Evolutionary conservation across 2,888 invertebrate genomes (phyloP), one percentile per base, ranked within the genome.

Genomic region (Schizotus pectinicornis): DNA sequence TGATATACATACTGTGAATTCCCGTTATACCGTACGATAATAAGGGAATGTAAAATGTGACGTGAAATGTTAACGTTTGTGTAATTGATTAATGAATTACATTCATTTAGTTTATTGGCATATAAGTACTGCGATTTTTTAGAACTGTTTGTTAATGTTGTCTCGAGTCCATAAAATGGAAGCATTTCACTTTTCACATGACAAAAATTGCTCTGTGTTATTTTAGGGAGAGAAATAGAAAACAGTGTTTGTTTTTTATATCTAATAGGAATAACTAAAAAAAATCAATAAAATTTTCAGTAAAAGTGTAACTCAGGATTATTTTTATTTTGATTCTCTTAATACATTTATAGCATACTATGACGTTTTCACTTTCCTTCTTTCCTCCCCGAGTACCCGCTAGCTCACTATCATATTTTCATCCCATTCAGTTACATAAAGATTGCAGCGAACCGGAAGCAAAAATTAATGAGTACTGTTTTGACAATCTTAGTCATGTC

Each of bases 161-260:
- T 56, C 36, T 61, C 54, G 32, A 55, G 56, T 71, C 74, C 70
- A 74, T 76, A 72, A 74, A 77, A 75, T 77, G 71, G 74, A 76
- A 73, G 76, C 78, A 73, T 71, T 75, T 76, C 72, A 75, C 71
- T 73, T 77, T 72, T 79, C 77, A 80, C 77, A 36, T 50, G 39
- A 56, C 55, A 64, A 59, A 68, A 70, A 70, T 77, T 81, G 82
- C 82, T 82, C 82, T 83, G 82, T 82, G 80, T 83, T 83, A 81
- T 81, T 70, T 69, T 73, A 73, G 74, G 72, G 82, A 81, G 77
- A 81, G 79, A 75, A 75, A 75, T 72, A 73, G 71, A 73, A 74
- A 74, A 70, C 82, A 81, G 83, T 83, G 82, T 84, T 84, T 84
- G 82, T 84, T 84, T 84, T 84, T 84, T 84, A 73, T 84, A 84